Percentiles rank a stretch among this genome's conserved stretches.
Evolutionary conservation across 2,888 invertebrate genomes (phyloP).

Genomic region (Bruchidius siliquastri): DNA sequence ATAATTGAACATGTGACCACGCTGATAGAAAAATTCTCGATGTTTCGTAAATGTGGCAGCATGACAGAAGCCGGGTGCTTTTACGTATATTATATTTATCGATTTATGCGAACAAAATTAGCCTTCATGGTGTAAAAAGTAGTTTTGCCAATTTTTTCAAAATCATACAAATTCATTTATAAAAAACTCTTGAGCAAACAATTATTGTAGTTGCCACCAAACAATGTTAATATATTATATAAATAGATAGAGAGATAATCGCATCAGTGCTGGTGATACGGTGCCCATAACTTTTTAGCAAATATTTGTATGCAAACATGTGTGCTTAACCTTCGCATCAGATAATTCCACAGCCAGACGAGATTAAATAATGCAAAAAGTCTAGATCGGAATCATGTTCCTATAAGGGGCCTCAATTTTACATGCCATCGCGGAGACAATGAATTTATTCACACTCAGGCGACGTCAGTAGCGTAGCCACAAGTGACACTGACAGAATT

Average conservation of each 20-base stretch:
- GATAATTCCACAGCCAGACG: not conserved
- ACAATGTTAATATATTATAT: not conserved
- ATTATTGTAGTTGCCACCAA: no score
- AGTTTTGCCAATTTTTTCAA: no score
- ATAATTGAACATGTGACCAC: no score
- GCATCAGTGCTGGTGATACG: not conserved
- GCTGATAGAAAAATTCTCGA: no score
- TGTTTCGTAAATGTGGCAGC: no score
- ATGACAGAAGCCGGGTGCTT: no score
- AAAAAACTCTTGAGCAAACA: no score
- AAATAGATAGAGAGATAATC: not conserved
- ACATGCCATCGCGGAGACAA: constrained; percentile 1
- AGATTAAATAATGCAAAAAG: not conserved
- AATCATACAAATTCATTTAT: no score
- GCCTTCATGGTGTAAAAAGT: no score
- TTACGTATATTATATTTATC: no score
- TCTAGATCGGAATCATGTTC: constrained; percentile 2
- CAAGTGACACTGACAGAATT: no score
- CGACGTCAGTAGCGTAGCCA: not conserved
- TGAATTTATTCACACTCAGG: not conserved
- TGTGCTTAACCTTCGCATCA: not conserved
- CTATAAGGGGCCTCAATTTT: constrained; percentile 13
- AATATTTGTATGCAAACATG: not conserved
- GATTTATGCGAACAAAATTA: no score
- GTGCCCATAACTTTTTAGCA: not conserved